Base-by-base conservation (phyloP, 2,797 vertebrate genomes). In the Argya squamiceps region DNA sequence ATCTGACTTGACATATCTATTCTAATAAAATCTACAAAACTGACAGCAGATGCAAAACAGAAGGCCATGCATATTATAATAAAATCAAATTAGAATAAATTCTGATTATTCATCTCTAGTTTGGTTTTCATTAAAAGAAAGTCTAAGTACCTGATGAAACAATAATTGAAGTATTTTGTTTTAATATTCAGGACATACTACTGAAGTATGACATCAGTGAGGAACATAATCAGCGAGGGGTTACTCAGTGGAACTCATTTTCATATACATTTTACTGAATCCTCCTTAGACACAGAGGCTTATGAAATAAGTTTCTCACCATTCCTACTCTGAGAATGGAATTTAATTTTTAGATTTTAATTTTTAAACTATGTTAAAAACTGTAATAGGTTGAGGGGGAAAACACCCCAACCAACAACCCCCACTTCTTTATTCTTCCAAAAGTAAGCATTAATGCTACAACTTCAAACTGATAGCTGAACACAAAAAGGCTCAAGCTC, bases 1-100 rank as follows among this genome's bases (percentile, higher is more conserved):
- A 62, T 87, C 63, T 83, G 69, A 67, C 44, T 80, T 95, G 53
- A 92, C 60, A 36, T 64, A 89, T 60, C 65, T 76, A 50, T 87
- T 84, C 53, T 91, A 62, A 94, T 92, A 91, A 80, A 95, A 89
- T 60, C 82, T 76, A 92, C 39, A 95, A 91, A 96, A 80, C 39
- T 91, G 78, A 83, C 80, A 94, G 78, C 71, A 96, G 82, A 93
- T 91, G 76, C 50, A 89, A 95, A 92, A 75, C 93, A 93, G 76
- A 84, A 89, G 59, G 75, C 65, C 69, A 81, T 43, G 62, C n/a
- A 86, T 71, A 93, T 64, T 78, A 75, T 47, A 91, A 71, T 65
- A 85, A 79, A 93, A 93, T 91, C 65, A 55, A 94, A 94, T 91
- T 81, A 94, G 49, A 83, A 93, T 74, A 44, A 93, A 85, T 80